Base-by-base conservation (phyloP, 2,113 vertebrate species). In the Phylloscopus trochilus region DNA sequence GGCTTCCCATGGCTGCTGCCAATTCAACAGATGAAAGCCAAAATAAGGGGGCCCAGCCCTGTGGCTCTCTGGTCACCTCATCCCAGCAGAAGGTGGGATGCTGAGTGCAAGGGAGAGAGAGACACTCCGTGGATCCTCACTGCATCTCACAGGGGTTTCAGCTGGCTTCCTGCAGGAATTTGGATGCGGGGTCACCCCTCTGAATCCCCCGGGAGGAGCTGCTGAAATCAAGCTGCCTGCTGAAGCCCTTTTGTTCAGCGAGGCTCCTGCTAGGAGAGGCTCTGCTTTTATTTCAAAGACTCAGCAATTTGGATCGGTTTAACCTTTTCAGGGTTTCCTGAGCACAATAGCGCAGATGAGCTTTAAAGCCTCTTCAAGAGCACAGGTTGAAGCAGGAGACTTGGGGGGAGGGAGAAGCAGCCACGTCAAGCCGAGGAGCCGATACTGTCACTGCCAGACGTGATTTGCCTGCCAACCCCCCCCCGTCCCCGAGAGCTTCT, bases 231-330 rank as follows among this genome's bases (percentile, higher is more conserved):
- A 87, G 78, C 70, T 10, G 72, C 23, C 72, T 86, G 83, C 82
- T 4, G 78, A 79, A 93, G 82, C 44, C 92, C 91, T 91, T 96
- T 95, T 95, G 78, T 93, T 95, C 95, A 6, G 82, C 1, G 2
- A 41, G 70, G 68, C 82, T 94, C 95, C 89, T 26, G 75, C 93
- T 24, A 89, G 64, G 64, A 94, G 86, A 67, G 62, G 77, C 88
- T 92, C 83, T 75, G 70, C 59, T 89, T 82, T 95, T 44, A 89
- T 96, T 97, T 90, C 93, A 89, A 87, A 92, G 90, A 69, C 69
- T 93, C 88, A 92, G 89, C 92, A 92, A 49, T 93, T 93, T 89
- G 95, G 86, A 90, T 92, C 30, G 53, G 86, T 96, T 97, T 94
- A 96, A 96, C 95, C 94, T 96, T 91, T 92, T 75, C 88, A 60